Evolutionary conservation across 2,888 invertebrate species (phyloP).

Genomic region (Ectemnius lituratus): DNA sequence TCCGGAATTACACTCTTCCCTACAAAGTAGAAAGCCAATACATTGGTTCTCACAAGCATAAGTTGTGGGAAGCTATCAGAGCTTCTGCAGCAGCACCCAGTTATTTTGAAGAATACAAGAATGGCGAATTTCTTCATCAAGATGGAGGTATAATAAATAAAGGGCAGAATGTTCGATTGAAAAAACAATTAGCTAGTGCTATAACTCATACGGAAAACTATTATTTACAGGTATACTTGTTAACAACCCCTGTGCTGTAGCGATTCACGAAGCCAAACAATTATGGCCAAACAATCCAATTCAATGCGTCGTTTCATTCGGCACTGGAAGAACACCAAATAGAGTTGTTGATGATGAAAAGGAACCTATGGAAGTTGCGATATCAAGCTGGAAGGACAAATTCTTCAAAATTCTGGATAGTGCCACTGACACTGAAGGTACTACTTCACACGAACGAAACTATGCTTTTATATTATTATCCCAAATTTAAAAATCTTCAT

Average conservation of each 20-base stretch:
- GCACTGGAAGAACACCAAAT: conserved; percentile 84
- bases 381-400: conserved; percentile 87
- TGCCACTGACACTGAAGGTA: conserved; percentile 92
- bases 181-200: neutral
- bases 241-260: conserved; percentile 94
- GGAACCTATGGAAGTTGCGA: conserved; percentile 70
- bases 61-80: conserved; percentile 90
- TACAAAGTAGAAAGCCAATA: conserved; percentile 85
- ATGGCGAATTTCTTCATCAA: conserved; percentile 83
- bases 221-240: conserved; percentile 84
- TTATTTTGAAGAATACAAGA: conserved; percentile 90
- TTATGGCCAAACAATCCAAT: conserved; percentile 88
- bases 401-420: conserved; percentile 90
- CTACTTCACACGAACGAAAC: neutral
- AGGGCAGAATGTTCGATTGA: too few species aligned
- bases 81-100: conserved; percentile 96
- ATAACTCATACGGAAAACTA: too few species aligned
- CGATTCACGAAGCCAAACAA: conserved; percentile 90
- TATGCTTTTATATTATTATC: neutral
- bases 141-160: conserved; percentile 79
- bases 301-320: conserved; percentile 90
- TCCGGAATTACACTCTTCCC: conserved; percentile 90
- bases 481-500: conserved; percentile 6
- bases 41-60: conserved; percentile 84
- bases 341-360: conserved; percentile 57